Conservation (phyloP, 2,113 vertebrate species). For the Synodontis membranacea region DNA sequence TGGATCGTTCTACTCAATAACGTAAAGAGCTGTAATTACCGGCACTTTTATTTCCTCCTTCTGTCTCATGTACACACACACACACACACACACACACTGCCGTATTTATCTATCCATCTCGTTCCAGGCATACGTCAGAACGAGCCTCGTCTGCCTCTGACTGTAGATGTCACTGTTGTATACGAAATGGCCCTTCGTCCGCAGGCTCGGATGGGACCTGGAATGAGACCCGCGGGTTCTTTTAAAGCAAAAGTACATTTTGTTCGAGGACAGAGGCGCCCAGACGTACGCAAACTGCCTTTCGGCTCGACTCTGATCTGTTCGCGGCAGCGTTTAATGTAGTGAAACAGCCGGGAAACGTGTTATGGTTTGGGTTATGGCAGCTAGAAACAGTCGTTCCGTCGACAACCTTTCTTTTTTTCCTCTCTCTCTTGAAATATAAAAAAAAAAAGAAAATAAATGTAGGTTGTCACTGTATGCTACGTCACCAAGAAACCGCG, state of each 20-base stretch:
- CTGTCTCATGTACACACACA: background rate
- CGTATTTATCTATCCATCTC: slow-evolving; percentile 11
- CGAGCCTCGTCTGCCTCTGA: slow-evolving; percentile 23
- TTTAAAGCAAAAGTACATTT: background rate
- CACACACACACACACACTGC: background rate
- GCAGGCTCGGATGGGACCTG: background rate
- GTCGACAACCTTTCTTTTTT: background rate
- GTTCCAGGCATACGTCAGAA: slow-evolving; percentile 31
- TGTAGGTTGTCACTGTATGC: background rate
- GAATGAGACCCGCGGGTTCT: background rate
- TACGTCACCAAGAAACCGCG: background rate
- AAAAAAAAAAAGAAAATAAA: background rate
- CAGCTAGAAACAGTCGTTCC: background rate
- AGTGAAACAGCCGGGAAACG: background rate
- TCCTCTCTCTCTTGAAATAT: background rate
- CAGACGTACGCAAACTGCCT: too few species aligned
- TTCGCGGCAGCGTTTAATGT: background rate
- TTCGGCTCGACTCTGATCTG: too few species aligned
- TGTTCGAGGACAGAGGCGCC: background rate
- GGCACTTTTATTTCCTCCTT: slow-evolving; percentile 48
- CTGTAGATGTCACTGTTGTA: slow-evolving; percentile 79
- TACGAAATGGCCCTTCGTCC: slow-evolving; percentile 58
- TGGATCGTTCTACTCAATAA: slow-evolving; percentile 51
- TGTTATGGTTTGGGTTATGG: background rate
- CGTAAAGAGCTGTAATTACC: slow-evolving; percentile 69